Evolutionary conservation across 2,797 vertebrate species (phyloP).

Genomic region (Salmo trutta): DNA sequence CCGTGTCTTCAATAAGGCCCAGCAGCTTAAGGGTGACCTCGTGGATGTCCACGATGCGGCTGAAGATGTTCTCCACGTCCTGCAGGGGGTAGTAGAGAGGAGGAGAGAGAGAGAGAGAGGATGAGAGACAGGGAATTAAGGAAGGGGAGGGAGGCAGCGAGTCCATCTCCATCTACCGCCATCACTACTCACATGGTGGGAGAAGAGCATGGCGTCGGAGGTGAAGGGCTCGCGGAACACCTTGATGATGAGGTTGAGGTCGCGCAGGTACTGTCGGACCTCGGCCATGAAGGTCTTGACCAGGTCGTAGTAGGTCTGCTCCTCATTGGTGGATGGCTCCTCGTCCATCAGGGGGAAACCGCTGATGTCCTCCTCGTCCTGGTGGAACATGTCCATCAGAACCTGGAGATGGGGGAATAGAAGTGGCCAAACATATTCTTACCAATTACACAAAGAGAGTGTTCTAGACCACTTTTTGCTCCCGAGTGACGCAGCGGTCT

Average conservation of each 20-base stretch:
- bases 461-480: too few relatives aligned
- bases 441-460: too few relatives aligned
- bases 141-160: too few relatives aligned
- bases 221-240: constrained; percentile 94
- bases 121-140: not conserved
- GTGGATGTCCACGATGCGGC: constrained; percentile 92
- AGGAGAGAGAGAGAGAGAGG: too few relatives aligned
- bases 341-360: constrained; percentile 90
- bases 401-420: constrained; percentile 77
- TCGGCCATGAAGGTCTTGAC: constrained; percentile 93
- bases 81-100: constrained; percentile 49
- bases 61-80: constrained; percentile 98
- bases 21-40: constrained; percentile 94
- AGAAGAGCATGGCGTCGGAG: constrained; percentile 87
- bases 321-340: constrained; percentile 89
- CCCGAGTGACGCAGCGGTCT: too few relatives aligned
- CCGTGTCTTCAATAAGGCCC: constrained; percentile 93
- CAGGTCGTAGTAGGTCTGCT: constrained; percentile 92
- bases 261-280: constrained; percentile 89
- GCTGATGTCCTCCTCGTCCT: constrained; percentile 94
- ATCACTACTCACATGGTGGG: constrained; percentile 82
- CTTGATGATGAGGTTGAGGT: constrained; percentile 93
- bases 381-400: constrained; percentile 99
- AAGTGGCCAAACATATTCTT: not conserved
- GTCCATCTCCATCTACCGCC: not conserved